Evolutionary conservation across 2,113 vertebrate genomes (phyloP).

Genomic region (Oreocharis arfaki): DNA sequence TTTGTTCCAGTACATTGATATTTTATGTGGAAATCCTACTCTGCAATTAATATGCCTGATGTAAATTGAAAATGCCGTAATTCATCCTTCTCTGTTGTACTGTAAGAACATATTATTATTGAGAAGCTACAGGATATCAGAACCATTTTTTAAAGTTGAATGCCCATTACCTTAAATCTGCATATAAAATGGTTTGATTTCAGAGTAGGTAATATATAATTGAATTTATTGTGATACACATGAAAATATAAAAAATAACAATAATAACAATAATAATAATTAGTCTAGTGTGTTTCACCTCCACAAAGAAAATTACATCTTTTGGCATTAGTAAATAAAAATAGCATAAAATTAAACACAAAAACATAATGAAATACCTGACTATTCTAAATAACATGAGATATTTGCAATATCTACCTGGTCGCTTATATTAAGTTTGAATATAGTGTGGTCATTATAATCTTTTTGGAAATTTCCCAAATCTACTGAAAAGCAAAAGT

Average conservation of each 20-base stretch:
- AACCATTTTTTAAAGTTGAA: conserved; percentile 76
- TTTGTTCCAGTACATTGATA: conserved; percentile 82
- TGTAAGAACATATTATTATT: conserved; percentile 74
- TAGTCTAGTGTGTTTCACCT: conserved; percentile 23
- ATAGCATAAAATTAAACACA: conserved; percentile 44
- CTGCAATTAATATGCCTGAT: conserved; percentile 80
- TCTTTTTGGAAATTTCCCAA: neutral
- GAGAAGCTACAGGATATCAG: conserved; percentile 74
- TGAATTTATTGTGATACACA: conserved; percentile 42
- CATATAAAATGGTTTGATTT: conserved; percentile 71
- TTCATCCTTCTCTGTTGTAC: conserved; percentile 76
- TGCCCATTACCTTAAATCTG: conserved; percentile 77
- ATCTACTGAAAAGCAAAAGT: neutral
- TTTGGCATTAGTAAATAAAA: conserved; percentile 50
- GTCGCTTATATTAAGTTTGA: neutral
- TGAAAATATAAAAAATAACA: conserved; percentile 56
- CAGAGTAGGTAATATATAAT: conserved; percentile 61
- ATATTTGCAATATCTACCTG: neutral
- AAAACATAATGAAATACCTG: conserved; percentile 36
- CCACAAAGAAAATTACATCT: conserved; percentile 27
- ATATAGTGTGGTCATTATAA: neutral
- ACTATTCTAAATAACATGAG: neutral
- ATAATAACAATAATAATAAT: neutral
- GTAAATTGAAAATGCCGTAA: conserved; percentile 77
- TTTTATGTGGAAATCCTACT: conserved; percentile 78